Conservation (phyloP, 2,113 vertebrate genomes). For the Anarrhichthys ocellatus region DNA sequence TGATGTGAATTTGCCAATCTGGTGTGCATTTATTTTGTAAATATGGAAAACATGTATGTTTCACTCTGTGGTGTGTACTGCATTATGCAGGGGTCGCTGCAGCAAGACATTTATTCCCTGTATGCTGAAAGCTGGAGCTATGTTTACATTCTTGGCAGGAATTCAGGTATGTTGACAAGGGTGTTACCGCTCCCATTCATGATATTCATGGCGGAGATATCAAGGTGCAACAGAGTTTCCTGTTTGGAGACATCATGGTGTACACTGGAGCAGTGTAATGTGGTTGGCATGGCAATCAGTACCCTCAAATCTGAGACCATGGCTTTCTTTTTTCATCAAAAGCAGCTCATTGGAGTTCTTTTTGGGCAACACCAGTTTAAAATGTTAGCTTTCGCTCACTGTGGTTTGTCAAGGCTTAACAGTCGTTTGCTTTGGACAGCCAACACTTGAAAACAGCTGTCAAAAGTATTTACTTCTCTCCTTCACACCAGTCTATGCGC, state of each 20-base stretch:
- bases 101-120: not conserved
- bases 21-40: not conserved
- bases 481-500: not conserved
- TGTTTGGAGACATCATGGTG: not conserved
- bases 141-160: conserved; percentile 18
- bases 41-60: not conserved
- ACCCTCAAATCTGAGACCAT: not conserved
- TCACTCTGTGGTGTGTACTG: not conserved
- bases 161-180: not conserved
- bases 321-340: conserved; percentile 1
- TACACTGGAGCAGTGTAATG: not conserved
- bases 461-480: not conserved
- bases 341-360: not conserved
- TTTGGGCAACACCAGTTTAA: not conserved
- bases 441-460: not conserved
- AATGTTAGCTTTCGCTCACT: not conserved
- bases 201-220: not conserved
- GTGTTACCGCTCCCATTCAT: not conserved
- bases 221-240: not conserved
- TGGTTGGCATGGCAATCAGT: not conserved
- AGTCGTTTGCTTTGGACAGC: not conserved
- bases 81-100: not conserved
- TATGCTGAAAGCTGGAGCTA: not conserved
- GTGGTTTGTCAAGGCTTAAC: not conserved
- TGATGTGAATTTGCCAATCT: not conserved